These are phyloP conservation scores for Elysia chlorotica DNA, from an alignment of 1,140 invertebrate genomes.

Conservation along the genomic window DNA sequence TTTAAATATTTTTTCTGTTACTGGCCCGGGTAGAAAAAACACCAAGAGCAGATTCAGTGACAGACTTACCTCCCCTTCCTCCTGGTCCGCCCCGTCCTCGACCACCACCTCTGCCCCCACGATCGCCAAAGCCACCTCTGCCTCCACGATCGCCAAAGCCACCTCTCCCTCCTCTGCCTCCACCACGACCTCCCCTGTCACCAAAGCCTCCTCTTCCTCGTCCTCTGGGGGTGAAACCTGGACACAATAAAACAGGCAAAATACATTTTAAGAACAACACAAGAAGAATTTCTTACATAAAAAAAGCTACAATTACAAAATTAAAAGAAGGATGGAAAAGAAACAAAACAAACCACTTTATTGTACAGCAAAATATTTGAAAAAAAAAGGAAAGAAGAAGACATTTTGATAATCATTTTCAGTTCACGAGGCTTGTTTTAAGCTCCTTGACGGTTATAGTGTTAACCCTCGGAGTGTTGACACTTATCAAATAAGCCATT, in stretches of 20 bases:
- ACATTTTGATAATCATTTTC: no score
- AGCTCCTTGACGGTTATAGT: no score
- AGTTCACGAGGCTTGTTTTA: no score
- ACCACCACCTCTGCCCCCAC: conserved; percentile 29
- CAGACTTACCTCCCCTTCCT: conserved; percentile 22
- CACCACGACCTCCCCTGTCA: conserved; percentile 28
- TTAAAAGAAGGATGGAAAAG: no score
- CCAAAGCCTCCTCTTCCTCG: conserved; percentile 26
- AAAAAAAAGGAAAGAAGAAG: no score
- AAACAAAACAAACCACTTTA: no score
- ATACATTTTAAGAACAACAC: no score
- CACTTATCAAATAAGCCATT: no score
- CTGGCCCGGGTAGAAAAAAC: neutral
- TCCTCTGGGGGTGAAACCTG: conserved; percentile 48
- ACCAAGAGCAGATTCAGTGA: neutral
- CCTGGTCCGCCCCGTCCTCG: conserved; percentile 43
- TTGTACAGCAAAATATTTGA: no score
- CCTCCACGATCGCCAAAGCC: conserved; percentile 28
- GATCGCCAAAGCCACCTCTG: conserved; percentile 26
- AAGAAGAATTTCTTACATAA: no score
- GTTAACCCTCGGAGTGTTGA: no score
- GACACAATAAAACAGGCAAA: conserved; percentile 27
- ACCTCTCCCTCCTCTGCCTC: conserved; percentile 30
- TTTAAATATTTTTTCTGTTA: neutral
- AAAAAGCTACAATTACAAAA: no score